Evolutionary conservation across 2,113 vertebrate species (phyloP).

Genomic region (Anarrhichthys ocellatus): DNA sequence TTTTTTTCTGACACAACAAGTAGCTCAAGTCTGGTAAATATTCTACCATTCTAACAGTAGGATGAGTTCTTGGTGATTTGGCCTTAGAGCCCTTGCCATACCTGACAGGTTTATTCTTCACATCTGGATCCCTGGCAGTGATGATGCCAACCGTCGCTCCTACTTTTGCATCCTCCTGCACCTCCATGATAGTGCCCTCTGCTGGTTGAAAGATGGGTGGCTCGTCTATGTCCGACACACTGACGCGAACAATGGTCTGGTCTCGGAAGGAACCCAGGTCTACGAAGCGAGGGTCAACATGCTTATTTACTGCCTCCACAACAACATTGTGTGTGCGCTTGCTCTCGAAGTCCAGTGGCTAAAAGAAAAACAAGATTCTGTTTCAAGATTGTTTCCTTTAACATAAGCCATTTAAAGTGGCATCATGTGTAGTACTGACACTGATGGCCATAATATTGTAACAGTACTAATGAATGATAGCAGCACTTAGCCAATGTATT

Average conservation of each 20-base stretch:
- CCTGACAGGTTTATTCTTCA: slow-evolving; percentile 92
- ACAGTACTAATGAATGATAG: neutral
- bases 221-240: slow-evolving; percentile 92
- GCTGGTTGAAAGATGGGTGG: slow-evolving; percentile 91
- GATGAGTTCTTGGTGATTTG: neutral
- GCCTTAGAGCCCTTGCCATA: slow-evolving; percentile 61
- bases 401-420: neutral
- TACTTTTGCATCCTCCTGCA: slow-evolving; percentile 92
- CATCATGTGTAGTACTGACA: neutral
- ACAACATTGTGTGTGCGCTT: slow-evolving; percentile 93
- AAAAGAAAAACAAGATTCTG: slow-evolving; percentile 19
- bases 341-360: slow-evolving; percentile 94
- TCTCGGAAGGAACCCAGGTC: slow-evolving; percentile 95
- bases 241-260: slow-evolving; percentile 94
- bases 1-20: neutral
- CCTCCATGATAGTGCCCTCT: slow-evolving; percentile 89
- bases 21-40: neutral
- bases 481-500: neutral
- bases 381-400: neutral
- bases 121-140: slow-evolving; percentile 94
- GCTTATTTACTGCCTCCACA: slow-evolving; percentile 96
- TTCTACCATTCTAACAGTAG: neutral
- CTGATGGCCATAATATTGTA: neutral
- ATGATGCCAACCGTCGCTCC: slow-evolving; percentile 92
- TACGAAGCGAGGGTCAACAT: slow-evolving; percentile 92